Evolutionary conservation across 2,888 invertebrate species (phyloP).

Genomic region (Microctonus aethiopoides): DNA sequence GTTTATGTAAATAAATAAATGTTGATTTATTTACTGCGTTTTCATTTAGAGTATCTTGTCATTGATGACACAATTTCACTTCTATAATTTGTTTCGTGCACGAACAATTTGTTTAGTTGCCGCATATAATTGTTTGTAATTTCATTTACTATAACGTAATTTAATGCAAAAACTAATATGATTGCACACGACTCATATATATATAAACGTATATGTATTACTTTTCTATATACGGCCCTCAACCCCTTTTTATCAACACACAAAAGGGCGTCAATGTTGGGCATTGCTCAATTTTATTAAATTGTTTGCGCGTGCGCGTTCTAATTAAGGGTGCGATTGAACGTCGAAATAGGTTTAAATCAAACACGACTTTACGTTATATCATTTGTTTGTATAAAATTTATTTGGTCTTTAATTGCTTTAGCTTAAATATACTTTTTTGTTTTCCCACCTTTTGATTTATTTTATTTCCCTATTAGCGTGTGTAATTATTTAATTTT

Average conservation of each 20-base stretch:
- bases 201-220: neutral
- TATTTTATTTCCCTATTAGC: neutral
- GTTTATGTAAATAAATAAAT: neutral
- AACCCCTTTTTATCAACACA: constrained; percentile 24
- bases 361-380: neutral
- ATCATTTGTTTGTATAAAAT: constrained; percentile 6
- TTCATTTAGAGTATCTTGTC: constrained; percentile 13
- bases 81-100: constrained; percentile 47
- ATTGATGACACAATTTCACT: constrained; percentile 26
- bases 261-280: neutral
- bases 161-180: constrained; percentile 46
- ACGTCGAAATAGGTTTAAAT: neutral
- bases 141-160: constrained; percentile 52
- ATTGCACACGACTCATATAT: neutral
- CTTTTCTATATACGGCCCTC: constrained; percentile 15
- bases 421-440: neutral
- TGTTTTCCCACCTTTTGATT: neutral
- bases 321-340: constrained; percentile 61
- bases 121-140: constrained; percentile 60
- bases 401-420: neutral
- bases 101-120: constrained; percentile 53
- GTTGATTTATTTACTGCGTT: too few species aligned
- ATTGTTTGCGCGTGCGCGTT: constrained; percentile 43
- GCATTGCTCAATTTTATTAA: constrained; percentile 11
- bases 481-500: neutral